Conservation (phyloP, 2,888 invertebrate genomes). For the Clostera curtula region DNA sequence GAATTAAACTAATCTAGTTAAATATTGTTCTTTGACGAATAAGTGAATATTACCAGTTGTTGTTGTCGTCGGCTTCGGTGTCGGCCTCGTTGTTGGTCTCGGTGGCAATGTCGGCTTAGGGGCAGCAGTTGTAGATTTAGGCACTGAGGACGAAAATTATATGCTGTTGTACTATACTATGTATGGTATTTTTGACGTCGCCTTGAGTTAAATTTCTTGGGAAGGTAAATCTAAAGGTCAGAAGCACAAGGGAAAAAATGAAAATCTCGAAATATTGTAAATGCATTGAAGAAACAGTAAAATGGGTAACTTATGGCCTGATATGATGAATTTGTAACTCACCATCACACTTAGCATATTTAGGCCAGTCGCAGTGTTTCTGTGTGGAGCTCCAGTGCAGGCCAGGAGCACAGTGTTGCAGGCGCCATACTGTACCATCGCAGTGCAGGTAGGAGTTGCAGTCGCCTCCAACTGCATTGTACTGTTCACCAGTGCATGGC, state of each 20-base stretch:
- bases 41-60: conserved; percentile 21
- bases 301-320: too few species aligned
- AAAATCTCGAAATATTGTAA: too few species aligned
- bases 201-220: too few species aligned
- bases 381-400: conserved; percentile 85
- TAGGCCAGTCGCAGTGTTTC: conserved; percentile 88
- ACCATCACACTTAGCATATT: conserved; percentile 79
- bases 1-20: too few species aligned
- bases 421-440: conserved; percentile 78
- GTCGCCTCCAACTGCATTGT: conserved; percentile 75
- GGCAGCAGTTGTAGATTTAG: conserved; percentile 37
- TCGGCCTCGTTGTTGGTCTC: conserved; percentile 26
- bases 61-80: conserved; percentile 18
- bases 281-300: too few species aligned
- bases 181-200: too few species aligned
- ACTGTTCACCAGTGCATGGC: conserved; percentile 51
- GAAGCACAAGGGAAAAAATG: too few species aligned
- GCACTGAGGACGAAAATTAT: conserved; percentile 12
- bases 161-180: not conserved
- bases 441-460: conserved; percentile 87
- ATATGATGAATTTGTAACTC: conserved; percentile 3
- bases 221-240: too few species aligned
- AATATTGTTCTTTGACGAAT: not conserved
- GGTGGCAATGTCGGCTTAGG: conserved; percentile 43
- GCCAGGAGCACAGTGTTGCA: conserved; percentile 85